phyloP scores from a whole-genome alignment of 2,888 invertebrate species.

The Linnaemya tessellans region DNA sequence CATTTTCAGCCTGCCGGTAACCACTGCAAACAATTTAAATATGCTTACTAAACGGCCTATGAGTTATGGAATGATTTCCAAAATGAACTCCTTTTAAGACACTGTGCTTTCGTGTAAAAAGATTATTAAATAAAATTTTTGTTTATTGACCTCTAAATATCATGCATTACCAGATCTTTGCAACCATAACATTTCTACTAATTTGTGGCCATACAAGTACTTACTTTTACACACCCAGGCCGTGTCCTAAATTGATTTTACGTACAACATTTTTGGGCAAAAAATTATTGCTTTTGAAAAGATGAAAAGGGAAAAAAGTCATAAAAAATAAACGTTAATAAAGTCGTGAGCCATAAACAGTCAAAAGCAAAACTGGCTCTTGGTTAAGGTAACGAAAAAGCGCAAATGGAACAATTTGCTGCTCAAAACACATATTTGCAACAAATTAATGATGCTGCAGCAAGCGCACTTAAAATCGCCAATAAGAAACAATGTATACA shows the following conservation, averaged over 20 bases:
- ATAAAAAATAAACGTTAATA: slow-evolving; percentile 60
- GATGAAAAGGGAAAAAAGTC: slow-evolving; percentile 24
- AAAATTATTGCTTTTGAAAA: not conserved
- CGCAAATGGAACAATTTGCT: slow-evolving; percentile 42
- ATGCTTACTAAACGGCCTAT: too few species aligned
- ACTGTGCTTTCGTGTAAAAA: not conserved
- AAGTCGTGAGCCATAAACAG: slow-evolving; percentile 69
- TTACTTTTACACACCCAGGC: slow-evolving; percentile 57
- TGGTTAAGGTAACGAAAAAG: slow-evolving; percentile 12
- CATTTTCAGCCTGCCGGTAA: too few species aligned
- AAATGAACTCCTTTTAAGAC: not conserved
- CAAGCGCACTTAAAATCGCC: too few species aligned
- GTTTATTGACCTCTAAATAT: slow-evolving; percentile 37
- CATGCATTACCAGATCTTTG: slow-evolving; percentile 53
- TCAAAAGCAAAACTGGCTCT: slow-evolving; percentile 40
- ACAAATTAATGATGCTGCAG: too few species aligned
- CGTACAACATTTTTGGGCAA: not conserved
- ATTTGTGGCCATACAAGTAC: slow-evolving; percentile 66
- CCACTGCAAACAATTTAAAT: too few species aligned
- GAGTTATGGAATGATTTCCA: not conserved
- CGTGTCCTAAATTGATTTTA: slow-evolving; percentile 5
- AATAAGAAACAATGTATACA: too few species aligned
- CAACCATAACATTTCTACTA: slow-evolving; percentile 58
- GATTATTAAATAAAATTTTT: not conserved
- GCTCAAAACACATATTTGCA: slow-evolving; percentile 30